These are phyloP conservation scores for Drosophila fungiperda DNA, from an alignment of 2,888 invertebrate genomes.

Conservation along the genomic window DNA sequence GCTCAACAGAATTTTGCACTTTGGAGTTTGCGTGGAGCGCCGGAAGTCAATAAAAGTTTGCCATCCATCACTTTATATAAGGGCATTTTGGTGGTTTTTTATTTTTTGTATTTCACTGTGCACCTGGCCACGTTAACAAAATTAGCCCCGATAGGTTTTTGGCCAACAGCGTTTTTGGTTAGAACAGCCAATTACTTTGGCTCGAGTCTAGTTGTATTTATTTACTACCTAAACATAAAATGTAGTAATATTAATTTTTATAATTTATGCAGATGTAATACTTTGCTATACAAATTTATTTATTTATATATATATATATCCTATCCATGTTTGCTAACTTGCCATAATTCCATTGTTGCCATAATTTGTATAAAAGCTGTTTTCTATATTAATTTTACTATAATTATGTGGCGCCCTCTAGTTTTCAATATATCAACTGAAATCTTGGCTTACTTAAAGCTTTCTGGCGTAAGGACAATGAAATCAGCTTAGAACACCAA, in stretches of 20 bases:
- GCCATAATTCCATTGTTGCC: not conserved
- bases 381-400: not conserved
- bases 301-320: not conserved
- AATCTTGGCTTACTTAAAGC: not conserved
- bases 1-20: conserved; percentile 63
- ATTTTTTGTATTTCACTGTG: not conserved
- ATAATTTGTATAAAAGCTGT: not conserved
- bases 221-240: not conserved
- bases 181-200: not conserved
- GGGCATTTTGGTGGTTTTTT: conserved; percentile 10
- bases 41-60: conserved; percentile 80
- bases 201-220: not conserved
- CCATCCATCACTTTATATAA: conserved; percentile 19
- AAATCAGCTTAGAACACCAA: not conserved
- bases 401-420: conserved; percentile 13
- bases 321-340: not conserved
- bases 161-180: not conserved
- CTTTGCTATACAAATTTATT: not conserved
- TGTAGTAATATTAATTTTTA: not conserved
- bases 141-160: conserved; percentile 31
- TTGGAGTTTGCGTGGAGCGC: conserved; percentile 37
- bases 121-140: conserved; percentile 29
- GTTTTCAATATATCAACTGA: not conserved
- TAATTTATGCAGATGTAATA: not conserved
- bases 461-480: not conserved